Conservation (phyloP, 2,113 vertebrate genomes). For the Penelope pileata region DNA sequence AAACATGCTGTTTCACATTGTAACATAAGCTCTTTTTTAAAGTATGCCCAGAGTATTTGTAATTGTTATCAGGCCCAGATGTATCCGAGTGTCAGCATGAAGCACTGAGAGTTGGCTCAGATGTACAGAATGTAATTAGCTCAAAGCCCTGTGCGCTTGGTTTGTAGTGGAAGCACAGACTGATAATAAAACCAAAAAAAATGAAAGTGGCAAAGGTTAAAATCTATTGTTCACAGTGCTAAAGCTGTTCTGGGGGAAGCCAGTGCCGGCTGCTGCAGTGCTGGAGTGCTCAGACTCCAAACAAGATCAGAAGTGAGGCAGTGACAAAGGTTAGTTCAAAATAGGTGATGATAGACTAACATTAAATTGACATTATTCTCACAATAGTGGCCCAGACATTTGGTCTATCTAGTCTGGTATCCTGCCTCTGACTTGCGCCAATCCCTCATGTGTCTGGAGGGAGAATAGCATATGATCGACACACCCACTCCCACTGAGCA, state of each 20-base stretch:
- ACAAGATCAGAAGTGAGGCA: conserved; percentile 48
- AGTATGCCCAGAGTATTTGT: conserved; percentile 79
- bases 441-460: conserved; percentile 59
- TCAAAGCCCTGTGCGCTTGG: conserved; percentile 69
- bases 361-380: conserved; percentile 64
- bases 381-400: conserved; percentile 66
- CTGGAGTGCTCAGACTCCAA: conserved; percentile 43
- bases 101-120: conserved; percentile 73
- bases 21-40: conserved; percentile 79
- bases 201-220: conserved; percentile 76
- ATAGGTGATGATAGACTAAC: conserved; percentile 50
- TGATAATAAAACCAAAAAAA: conserved; percentile 79
- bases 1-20: conserved; percentile 78
- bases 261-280: background rate
- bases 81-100: conserved; percentile 77
- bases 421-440: conserved; percentile 49
- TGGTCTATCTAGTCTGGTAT: conserved; percentile 61
- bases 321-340: conserved; percentile 55
- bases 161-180: conserved; percentile 67
- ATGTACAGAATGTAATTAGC: conserved; percentile 78
- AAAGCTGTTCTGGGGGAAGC: conserved; percentile 59
- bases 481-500: conserved; percentile 53
- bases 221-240: conserved; percentile 63
- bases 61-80: conserved; percentile 84
- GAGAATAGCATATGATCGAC: conserved; percentile 61